These are phyloP conservation scores for Ptychadena robeensis DNA, from an alignment of 2,797 vertebrate species.

Conservation along the genomic window DNA sequence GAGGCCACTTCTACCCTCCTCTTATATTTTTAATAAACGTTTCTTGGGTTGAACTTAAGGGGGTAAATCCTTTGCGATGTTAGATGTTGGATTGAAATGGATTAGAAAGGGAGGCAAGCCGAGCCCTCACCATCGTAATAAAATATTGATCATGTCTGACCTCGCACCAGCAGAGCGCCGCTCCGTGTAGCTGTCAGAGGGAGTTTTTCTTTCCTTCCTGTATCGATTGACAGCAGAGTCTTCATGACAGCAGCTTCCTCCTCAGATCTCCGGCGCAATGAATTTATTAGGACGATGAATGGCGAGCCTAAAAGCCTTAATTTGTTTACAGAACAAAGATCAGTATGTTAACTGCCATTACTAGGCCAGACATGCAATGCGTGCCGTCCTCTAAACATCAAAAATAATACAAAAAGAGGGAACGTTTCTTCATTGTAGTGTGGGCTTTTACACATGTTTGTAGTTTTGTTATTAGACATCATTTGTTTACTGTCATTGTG, in stretches of 20 bases:
- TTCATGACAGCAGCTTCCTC: slow-evolving; percentile 18
- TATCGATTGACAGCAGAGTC: slow-evolving; percentile 27
- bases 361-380: slow-evolving; percentile 1
- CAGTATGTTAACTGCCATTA: slow-evolving; percentile 14
- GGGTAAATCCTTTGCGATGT: background rate
- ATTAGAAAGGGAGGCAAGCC: slow-evolving; percentile 1
- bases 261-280: slow-evolving; percentile 15
- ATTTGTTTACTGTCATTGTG: too few species aligned
- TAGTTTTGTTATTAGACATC: too few species aligned
- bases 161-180: background rate
- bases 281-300: slow-evolving; percentile 6
- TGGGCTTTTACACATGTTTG: too few species aligned
- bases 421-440: too few species aligned
- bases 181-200: slow-evolving; percentile 9
- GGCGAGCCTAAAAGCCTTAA: slow-evolving; percentile 1
- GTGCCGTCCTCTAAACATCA: background rate
- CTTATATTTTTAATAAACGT: background rate
- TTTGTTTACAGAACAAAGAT: slow-evolving; percentile 18
- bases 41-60: background rate
- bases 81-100: background rate
- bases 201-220: slow-evolving; percentile 8
- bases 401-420: too few species aligned
- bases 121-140: slow-evolving; percentile 13
- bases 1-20: background rate
- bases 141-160: slow-evolving; percentile 47